phyloP scores from a whole-genome alignment of 2,888 invertebrate genomes.

The Aricia artaxerxes region DNA sequence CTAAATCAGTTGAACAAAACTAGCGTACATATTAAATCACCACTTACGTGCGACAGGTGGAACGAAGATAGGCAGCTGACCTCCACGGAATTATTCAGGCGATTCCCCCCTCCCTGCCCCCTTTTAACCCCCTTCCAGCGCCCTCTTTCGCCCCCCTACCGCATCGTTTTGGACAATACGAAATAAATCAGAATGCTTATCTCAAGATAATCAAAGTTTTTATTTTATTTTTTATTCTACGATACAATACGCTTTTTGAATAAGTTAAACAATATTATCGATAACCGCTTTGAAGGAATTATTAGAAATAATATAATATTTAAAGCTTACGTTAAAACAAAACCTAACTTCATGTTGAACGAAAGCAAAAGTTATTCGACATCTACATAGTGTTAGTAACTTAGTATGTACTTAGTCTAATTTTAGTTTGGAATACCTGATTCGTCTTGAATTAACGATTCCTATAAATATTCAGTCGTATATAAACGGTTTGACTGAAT shows the following conservation, averaged over 20 bases:
- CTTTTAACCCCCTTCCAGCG: not conserved
- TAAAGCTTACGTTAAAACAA: too few relatives aligned
- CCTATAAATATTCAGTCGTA: not conserved
- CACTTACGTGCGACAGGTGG: constrained; percentile 53
- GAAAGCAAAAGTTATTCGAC: too few relatives aligned
- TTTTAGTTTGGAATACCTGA: not conserved
- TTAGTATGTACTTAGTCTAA: too few relatives aligned
- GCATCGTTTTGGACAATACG: not conserved
- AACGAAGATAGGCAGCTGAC: constrained; percentile 56
- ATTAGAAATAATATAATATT: too few relatives aligned
- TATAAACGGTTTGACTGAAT: not conserved
- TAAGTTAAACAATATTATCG: too few relatives aligned
- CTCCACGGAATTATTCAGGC: constrained; percentile 34
- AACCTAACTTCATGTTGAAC: too few relatives aligned
- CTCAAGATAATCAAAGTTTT: too few relatives aligned
- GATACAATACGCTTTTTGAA: too few relatives aligned
- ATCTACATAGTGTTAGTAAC: too few relatives aligned
- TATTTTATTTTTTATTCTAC: too few relatives aligned
- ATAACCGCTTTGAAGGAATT: too few relatives aligned
- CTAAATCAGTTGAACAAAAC: constrained; percentile 7
- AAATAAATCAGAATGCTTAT: too few relatives aligned
- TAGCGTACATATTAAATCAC: constrained; percentile 29
- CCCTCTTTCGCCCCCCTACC: not conserved
- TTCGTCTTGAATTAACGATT: not conserved
- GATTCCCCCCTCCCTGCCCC: not conserved